Evolutionary conservation across 2,797 vertebrate species (phyloP).

Genomic region (Microctenopoma lineatum): DNA sequence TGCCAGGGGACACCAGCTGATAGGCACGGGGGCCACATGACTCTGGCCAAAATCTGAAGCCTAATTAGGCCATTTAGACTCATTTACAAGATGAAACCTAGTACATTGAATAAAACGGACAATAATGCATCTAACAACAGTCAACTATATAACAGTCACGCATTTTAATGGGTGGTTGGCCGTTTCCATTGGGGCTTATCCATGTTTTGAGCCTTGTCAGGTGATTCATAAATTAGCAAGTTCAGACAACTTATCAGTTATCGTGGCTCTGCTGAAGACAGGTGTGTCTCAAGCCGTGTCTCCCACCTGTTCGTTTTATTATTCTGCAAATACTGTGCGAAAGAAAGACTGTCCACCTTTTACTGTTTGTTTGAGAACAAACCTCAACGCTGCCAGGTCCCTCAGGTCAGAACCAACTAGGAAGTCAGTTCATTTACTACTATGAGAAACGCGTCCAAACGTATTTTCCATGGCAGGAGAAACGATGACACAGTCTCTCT

Average conservation of each 20-base stretch:
- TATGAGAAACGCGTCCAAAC: constrained; percentile 33
- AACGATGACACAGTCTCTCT: not conserved
- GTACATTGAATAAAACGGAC: not conserved
- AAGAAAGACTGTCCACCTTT: constrained; percentile 63
- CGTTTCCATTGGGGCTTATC: not conserved
- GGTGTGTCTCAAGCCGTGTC: constrained; percentile 78
- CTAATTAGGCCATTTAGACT: constrained; percentile 28
- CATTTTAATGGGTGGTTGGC: not conserved
- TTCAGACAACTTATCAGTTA: constrained; percentile 75
- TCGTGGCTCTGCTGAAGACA: constrained; percentile 65
- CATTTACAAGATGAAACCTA: not conserved
- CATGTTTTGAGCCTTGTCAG: constrained; percentile 43
- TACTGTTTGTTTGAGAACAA: constrained; percentile 84
- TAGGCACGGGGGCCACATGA: constrained; percentile 62
- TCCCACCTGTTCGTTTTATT: constrained; percentile 88
- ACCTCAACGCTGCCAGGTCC: constrained; percentile 47
- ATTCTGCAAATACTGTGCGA: constrained; percentile 74
- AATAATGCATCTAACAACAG: not conserved
- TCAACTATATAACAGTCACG: too few species aligned
- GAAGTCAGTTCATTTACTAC: constrained; percentile 24
- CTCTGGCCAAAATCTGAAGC: constrained; percentile 35
- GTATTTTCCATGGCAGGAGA: constrained; percentile 14
- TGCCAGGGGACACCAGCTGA: constrained; percentile 86
- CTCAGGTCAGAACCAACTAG: constrained; percentile 18
- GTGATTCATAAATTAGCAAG: constrained; percentile 69